Evolutionary conservation across 2,888 invertebrate genomes (phyloP).

Genomic region (Tachina fera): DNA sequence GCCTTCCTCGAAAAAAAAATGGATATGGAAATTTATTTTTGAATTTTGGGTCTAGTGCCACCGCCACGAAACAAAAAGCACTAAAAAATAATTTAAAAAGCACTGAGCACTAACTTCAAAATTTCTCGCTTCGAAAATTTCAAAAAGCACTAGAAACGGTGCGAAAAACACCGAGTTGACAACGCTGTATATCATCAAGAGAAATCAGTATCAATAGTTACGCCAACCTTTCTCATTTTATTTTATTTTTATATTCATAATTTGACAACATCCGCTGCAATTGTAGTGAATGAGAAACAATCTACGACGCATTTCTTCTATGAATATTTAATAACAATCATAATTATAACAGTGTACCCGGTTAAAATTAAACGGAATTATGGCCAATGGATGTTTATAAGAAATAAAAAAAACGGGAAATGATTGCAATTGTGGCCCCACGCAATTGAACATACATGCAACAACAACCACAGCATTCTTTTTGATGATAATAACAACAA

Average conservation of each 20-base stretch:
- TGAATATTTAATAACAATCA: constrained; percentile 8
- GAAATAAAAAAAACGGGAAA: constrained; percentile 25
- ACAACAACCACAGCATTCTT: constrained; percentile 41
- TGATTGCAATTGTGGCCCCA: constrained; percentile 58
- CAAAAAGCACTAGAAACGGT: too few species aligned
- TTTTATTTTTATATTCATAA: neutral
- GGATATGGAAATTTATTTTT: too few species aligned
- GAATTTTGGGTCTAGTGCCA: too few species aligned
- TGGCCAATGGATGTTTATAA: constrained; percentile 22
- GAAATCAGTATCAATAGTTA: neutral
- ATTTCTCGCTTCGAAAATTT: too few species aligned
- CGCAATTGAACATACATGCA: constrained; percentile 44
- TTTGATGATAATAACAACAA: constrained; percentile 55
- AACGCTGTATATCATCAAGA: too few species aligned
- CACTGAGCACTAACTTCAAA: too few species aligned
- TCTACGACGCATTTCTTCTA: constrained; percentile 10
- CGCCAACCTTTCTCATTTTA: neutral
- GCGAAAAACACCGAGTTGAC: too few species aligned
- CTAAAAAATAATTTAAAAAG: too few species aligned
- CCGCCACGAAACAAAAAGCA: too few species aligned
- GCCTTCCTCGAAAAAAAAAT: too few species aligned
- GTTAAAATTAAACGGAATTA: constrained; percentile 30
- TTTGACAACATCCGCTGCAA: constrained; percentile 62
- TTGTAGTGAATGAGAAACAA: constrained; percentile 27
- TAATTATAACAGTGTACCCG: constrained; percentile 21